Percentiles rank a stretch among this genome's conserved stretches.
Conservation (phyloP, 2,113 vertebrate species). For the Daphoenositta chrysoptera region DNA sequence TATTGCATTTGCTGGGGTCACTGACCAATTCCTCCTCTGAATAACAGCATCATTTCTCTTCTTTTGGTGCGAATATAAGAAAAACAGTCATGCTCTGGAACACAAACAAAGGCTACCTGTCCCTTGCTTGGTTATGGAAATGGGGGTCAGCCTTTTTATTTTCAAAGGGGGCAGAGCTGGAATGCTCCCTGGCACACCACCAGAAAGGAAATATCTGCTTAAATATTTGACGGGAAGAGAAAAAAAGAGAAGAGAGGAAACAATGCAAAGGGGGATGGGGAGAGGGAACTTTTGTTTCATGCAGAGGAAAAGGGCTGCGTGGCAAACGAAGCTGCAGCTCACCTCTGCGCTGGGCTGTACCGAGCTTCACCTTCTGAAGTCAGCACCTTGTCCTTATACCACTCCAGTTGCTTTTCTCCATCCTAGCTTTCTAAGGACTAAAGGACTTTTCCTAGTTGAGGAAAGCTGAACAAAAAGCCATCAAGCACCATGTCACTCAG, state of each 20-base stretch:
- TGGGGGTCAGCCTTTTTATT: conserved; percentile 49
- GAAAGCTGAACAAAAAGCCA: neutral
- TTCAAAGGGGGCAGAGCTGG: conserved; percentile 40
- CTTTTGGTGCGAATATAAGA: conserved; percentile 26
- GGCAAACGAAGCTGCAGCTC: fast-evolving
- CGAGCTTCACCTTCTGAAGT: neutral
- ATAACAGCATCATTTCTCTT: conserved; percentile 38
- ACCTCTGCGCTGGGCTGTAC: neutral
- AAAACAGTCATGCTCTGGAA: conserved; percentile 55
- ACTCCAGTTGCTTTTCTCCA: neutral
- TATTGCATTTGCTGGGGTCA: conserved; percentile 31
- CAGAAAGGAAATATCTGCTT: conserved; percentile 58
- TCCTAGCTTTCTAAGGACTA: neutral
- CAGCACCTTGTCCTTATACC: neutral
- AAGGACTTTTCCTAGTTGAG: neutral
- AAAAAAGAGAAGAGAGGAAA: conserved; percentile 5
- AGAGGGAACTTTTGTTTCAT: neutral
- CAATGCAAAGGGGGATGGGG: neutral
- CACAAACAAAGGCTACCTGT: conserved; percentile 59
- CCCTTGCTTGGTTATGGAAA: conserved; percentile 58
- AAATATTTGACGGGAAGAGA: conserved; percentile 50
- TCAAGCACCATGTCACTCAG: neutral
- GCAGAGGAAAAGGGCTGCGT: neutral
- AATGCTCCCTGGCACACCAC: conserved; percentile 53
- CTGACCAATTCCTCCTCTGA: conserved; percentile 17